Evolutionary conservation across 2,797 vertebrate species (phyloP).

Genomic region (Acomys russatus): DNA sequence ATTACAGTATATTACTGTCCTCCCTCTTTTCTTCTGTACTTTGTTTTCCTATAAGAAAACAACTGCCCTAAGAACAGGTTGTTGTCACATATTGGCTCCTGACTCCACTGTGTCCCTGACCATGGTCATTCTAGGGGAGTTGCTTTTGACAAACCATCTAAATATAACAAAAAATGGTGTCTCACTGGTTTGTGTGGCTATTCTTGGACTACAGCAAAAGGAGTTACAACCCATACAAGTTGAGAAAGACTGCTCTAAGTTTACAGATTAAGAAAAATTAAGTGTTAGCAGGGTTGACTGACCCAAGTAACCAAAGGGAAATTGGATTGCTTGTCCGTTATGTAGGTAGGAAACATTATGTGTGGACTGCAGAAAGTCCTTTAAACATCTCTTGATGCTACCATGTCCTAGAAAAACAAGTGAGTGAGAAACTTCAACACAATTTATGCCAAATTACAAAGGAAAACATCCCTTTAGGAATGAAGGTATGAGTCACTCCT

Average conservation of each 20-base stretch:
- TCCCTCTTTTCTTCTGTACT: too few relatives aligned
- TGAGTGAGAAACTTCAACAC: background rate
- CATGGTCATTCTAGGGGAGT: too few relatives aligned
- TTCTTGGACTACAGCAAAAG: background rate
- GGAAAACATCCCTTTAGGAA: background rate
- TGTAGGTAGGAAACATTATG: background rate
- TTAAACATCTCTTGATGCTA: background rate
- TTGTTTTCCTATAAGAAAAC: too few relatives aligned
- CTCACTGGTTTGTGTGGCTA: too few relatives aligned
- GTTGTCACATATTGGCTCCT: too few relatives aligned
- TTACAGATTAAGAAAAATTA: background rate
- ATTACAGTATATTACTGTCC: too few relatives aligned
- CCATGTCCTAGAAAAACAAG: background rate
- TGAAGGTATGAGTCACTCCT: background rate
- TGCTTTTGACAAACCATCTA: too few relatives aligned
- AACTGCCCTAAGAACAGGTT: too few relatives aligned
- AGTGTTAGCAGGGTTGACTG: background rate
- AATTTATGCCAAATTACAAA: background rate
- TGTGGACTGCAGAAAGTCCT: background rate
- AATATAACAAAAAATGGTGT: too few relatives aligned
- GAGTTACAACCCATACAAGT: background rate
- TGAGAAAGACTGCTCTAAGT: background rate
- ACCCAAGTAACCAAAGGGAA: background rate
- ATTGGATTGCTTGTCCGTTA: background rate
- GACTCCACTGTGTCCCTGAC: too few relatives aligned